A percentile compares a stretch with the other conserved stretches of the same genome.
Conservation (phyloP, 2,797 vertebrate genomes). For the Salmo trutta region DNA sequence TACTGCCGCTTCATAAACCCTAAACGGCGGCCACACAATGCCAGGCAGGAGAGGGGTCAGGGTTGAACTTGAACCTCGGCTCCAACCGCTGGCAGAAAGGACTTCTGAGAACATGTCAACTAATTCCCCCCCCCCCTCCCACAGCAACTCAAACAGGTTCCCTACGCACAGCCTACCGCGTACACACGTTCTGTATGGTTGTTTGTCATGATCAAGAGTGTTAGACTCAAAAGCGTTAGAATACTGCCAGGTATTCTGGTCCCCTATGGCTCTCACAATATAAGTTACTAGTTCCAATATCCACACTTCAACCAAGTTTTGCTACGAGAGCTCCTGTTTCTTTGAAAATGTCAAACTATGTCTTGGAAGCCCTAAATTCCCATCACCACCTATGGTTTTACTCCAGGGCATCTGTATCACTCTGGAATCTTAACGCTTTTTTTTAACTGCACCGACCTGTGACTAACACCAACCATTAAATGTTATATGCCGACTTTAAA, state of each 20-base stretch:
- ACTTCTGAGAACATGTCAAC: conserved; percentile 32
- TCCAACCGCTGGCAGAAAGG: conserved; percentile 51
- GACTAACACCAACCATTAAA: conserved; percentile 16
- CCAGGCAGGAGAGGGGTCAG: conserved; percentile 63
- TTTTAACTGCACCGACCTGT: neutral
- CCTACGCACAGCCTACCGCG: neutral
- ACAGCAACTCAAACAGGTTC: neutral
- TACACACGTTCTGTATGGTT: neutral
- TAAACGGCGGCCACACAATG: conserved; percentile 72
- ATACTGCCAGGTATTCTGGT: neutral
- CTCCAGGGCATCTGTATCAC: neutral
- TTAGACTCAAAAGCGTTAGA: neutral
- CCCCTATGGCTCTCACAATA: neutral
- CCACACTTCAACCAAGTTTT: neutral
- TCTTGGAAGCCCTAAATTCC: conserved; percentile 1
- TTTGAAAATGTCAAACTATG: neutral
- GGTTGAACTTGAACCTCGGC: conserved; percentile 74
- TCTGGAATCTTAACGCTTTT: neutral
- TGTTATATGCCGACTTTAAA: conserved; percentile 15
- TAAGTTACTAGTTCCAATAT: neutral
- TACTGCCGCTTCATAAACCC: conserved; percentile 78
- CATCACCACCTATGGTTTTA: neutral
- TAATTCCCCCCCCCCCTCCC: neutral
- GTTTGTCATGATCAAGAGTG: neutral
- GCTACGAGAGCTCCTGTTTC: neutral